Evolutionary conservation across 2,888 invertebrate species (phyloP), one percentile per base, ranked within the genome.

Genomic region (Altica lythri): DNA sequence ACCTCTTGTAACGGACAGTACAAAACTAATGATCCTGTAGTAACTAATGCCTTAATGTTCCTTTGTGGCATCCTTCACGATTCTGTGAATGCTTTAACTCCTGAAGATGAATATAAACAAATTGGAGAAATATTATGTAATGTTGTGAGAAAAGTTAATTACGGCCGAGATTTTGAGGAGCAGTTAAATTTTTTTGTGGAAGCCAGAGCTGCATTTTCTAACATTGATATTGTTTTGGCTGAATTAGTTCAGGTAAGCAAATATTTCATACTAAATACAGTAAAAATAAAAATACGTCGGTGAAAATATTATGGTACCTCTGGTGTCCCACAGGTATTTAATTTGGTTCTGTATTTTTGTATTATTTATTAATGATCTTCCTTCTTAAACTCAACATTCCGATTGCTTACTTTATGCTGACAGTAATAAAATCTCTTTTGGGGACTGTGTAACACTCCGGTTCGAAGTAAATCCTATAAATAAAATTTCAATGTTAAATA

Each of bases 161-260:
- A 90, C 73, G 91, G 90, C 5, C 81, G 86, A 9, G 93, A 96
- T 75, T 86, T 92, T 71, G 96, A 97, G 71, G 89, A 90, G 66
- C 94, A 95, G 73, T 80, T 99, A 6, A 88, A 87, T 71, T 97
- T 96, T 79, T 96, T 92, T 75, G 96, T 94, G 1, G 95, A 96
- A 73, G 90, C 93, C 9, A 83, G 98, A 62, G 89, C 90, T 4
- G 84, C 89, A 0, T 96, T 97, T 77, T 88, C 90, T 43, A 95
- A 95, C 78, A 80, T 98, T 29, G 96, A 97, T 74, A 79, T 86
- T 1, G 93, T 96, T 10, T 86, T 95, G 34, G 81, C 87, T 27
- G 88, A 92, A 47, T 80, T 97, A 29, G 90, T 97, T 0, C 92
- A 93, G 78, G 92, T 91, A 75, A 75, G 77, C 17, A 10, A 2